Conservation (phyloP, 2,888 invertebrate genomes). For the Hydrotaea diabolus region DNA sequence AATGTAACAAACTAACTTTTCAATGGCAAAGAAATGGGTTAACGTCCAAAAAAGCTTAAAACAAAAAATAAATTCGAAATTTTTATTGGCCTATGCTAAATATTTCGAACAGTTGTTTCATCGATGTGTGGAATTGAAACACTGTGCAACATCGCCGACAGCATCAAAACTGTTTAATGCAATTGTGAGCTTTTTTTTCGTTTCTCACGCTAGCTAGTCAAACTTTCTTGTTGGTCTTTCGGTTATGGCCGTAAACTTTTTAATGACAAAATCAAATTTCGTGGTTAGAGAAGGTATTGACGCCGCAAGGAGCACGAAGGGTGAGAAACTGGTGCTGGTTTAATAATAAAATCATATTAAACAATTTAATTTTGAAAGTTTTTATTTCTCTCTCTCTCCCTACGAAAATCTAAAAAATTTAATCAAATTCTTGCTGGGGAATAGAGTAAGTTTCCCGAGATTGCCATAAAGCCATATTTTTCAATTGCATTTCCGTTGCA, state of each 20-base stretch:
- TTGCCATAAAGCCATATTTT: slow-evolving; percentile 11
- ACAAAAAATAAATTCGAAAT: no score
- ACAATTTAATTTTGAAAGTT: slow-evolving; percentile 22
- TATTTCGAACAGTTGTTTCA: no score
- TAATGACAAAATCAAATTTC: slow-evolving; percentile 47
- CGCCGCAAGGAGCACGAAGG: background rate
- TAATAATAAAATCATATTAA: slow-evolving; percentile 21
- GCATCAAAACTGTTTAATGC: slow-evolving; percentile 42
- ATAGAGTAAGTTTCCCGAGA: background rate
- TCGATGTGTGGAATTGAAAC: no score
- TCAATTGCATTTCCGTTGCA: slow-evolving; percentile 36
- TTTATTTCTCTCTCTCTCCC: background rate
- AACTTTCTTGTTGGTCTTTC: slow-evolving; percentile 31
- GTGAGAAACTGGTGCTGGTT: background rate
- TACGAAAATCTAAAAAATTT: background rate
- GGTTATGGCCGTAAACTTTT: slow-evolving; percentile 37
- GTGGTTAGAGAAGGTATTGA: slow-evolving; percentile 1
- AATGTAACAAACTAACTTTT: no score
- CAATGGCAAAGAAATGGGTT: no score
- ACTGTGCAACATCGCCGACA: no score
- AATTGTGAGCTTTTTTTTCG: slow-evolving; percentile 39
- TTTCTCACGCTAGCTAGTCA: background rate
- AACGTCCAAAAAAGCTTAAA: no score
- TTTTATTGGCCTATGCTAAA: no score
- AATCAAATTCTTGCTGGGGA: background rate